Evolutionary conservation across 2,797 vertebrate genomes (phyloP).

Genomic region (Malacoraja senta): DNA sequence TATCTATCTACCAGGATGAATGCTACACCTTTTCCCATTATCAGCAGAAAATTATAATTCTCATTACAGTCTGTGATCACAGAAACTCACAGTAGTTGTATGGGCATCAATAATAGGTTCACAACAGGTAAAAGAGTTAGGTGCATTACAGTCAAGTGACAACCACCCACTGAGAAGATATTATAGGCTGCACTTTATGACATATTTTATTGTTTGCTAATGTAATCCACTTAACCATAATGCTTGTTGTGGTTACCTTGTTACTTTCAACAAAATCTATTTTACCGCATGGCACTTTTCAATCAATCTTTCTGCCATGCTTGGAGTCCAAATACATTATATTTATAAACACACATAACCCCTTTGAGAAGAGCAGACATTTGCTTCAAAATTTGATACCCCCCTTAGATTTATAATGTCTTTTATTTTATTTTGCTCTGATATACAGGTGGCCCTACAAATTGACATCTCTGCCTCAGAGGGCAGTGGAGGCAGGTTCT

Average conservation of each 20-base stretch:
- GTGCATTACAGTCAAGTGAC: background rate
- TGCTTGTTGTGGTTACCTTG: background rate
- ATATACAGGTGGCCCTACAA: background rate
- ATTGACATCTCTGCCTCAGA: background rate
- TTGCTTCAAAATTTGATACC: background rate
- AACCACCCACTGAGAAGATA: background rate
- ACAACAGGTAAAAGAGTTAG: background rate
- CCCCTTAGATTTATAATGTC: background rate
- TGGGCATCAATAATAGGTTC: background rate
- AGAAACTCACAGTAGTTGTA: background rate
- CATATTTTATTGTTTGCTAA: slow-evolving; percentile 5
- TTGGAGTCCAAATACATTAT: background rate
- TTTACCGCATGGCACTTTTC: background rate
- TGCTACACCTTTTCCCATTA: background rate
- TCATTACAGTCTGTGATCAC: background rate
- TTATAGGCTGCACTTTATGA: background rate
- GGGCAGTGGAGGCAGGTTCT: too few relatives aligned
- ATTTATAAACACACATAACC: background rate
- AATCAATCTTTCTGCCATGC: background rate
- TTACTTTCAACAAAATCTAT: too few relatives aligned
- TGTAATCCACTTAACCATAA: background rate
- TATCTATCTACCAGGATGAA: background rate
- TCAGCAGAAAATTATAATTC: slow-evolving; percentile 7
- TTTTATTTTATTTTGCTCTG: background rate
- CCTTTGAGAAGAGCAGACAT: background rate